Conservation (phyloP, 2,113 vertebrate genomes). For the Xenopus borealis region DNA sequence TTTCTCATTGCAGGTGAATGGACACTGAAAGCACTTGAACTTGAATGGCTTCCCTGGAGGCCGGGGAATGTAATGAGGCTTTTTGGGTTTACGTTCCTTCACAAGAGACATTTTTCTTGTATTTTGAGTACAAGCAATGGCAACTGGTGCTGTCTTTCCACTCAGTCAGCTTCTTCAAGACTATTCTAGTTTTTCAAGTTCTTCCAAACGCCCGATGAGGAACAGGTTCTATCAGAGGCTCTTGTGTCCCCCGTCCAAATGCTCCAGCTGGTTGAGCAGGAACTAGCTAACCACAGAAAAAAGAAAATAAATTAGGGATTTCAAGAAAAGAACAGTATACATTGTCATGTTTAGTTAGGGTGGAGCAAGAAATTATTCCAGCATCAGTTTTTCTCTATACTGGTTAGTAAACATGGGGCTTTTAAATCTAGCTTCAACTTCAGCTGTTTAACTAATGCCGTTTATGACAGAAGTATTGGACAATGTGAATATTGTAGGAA, state of each 20-base stretch:
- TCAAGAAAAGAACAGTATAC: too few species aligned
- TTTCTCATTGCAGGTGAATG: constrained; percentile 97
- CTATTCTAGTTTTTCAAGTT: constrained; percentile 54
- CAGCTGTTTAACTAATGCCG: too few species aligned
- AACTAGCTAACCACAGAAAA: constrained; percentile 58
- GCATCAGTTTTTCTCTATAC: too few species aligned
- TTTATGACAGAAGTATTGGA: too few species aligned
- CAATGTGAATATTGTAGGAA: too few species aligned
- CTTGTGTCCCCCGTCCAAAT: rapidly evolving
- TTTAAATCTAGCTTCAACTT: too few species aligned
- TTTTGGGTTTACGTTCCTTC: constrained; percentile 92
- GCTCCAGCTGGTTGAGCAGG: constrained; percentile 14
- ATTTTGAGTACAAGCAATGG: constrained; percentile 33
- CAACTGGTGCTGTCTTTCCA: constrained; percentile 28
- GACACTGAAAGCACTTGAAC: constrained; percentile 98
- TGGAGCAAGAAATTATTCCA: too few species aligned
- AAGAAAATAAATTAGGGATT: constrained; percentile 34
- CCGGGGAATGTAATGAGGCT: constrained; percentile 94
- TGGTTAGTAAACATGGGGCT: too few species aligned
- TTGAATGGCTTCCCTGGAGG: constrained; percentile 96
- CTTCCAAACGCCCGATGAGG: constrained; percentile 32
- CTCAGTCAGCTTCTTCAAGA: constrained; percentile 15
- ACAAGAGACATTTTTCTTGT: constrained; percentile 72
- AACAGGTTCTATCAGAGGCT: constrained; percentile 16
- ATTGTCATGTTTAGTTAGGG: too few species aligned